phyloP scores from a whole-genome alignment of 2,113 vertebrate genomes.

The Neofelis nebulosa region DNA sequence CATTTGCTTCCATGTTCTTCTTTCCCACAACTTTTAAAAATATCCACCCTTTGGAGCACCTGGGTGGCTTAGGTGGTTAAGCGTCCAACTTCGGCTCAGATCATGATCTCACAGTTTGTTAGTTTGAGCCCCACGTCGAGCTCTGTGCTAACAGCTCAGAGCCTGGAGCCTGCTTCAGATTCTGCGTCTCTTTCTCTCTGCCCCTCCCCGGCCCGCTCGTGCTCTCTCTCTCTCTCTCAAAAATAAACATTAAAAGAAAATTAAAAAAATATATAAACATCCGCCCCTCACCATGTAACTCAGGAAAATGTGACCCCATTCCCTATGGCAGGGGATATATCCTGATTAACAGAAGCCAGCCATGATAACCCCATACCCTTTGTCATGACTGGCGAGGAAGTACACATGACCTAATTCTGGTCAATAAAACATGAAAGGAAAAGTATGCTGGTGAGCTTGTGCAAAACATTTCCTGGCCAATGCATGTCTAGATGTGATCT shows the following conservation, averaged over 20 bases:
- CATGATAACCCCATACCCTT: neutral
- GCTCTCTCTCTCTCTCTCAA: no score
- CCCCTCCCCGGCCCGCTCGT: no score
- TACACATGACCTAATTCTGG: neutral
- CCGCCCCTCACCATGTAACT: neutral
- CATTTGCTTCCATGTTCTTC: slow-evolving; percentile 37
- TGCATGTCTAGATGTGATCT: neutral
- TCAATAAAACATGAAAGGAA: slow-evolving; percentile 49
- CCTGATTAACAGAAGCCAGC: slow-evolving; percentile 9
- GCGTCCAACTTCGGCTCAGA: no score
- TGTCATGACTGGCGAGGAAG: neutral
- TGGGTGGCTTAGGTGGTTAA: no score
- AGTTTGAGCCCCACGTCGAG: no score
- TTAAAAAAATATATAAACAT: neutral
- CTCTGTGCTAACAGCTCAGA: no score
- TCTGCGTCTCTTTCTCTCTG: no score
- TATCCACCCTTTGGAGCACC: neutral
- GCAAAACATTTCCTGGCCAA: slow-evolving; percentile 16
- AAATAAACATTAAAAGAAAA: no score
- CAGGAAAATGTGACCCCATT: neutral
- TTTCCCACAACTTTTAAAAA: slow-evolving; percentile 27
- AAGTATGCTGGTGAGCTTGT: neutral
- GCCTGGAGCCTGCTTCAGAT: no score
- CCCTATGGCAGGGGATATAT: neutral
- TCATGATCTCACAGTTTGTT: no score